A percentile compares a stretch with the other conserved stretches of the same genome.
phyloP scores from a whole-genome alignment of 2,797 vertebrate genomes.

The Ambastaia sidthimunki region DNA sequence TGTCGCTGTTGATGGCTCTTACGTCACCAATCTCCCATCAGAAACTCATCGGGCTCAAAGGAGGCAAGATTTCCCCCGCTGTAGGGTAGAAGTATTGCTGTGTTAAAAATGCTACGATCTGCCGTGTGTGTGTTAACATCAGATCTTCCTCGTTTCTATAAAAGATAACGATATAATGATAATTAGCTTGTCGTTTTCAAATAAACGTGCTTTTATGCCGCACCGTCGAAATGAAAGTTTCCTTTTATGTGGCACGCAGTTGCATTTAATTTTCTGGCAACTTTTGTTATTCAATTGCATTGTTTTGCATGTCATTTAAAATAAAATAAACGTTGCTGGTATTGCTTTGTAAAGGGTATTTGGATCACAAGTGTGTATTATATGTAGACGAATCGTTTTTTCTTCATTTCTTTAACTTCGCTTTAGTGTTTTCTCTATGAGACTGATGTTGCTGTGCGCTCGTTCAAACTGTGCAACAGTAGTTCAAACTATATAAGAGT shows the following conservation, averaged over 20 bases:
- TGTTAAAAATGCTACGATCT: not conserved
- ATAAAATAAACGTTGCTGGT: not conserved
- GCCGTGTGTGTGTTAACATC: not conserved
- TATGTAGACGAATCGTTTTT: too few species aligned
- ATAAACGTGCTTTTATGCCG: not conserved
- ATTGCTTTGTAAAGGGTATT: not conserved
- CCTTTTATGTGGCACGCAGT: not conserved
- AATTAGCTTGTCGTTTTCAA: not conserved
- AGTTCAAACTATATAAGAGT: not conserved
- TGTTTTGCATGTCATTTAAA: not conserved
- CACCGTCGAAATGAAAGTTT: not conserved
- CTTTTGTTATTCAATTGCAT: not conserved
- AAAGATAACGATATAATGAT: not conserved
- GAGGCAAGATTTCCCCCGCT: slow-evolving; percentile 36
- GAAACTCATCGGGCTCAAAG: slow-evolving; percentile 60
- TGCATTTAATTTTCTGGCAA: not conserved
- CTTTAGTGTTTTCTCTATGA: not conserved
- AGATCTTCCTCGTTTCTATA: not conserved
- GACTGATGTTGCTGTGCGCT: not conserved
- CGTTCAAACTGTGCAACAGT: not conserved
- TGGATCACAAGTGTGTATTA: not conserved
- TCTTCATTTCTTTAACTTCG: not conserved
- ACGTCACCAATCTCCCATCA: slow-evolving; percentile 78
- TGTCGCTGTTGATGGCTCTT: slow-evolving; percentile 67
- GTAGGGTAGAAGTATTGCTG: slow-evolving; percentile 22